Evolutionary conservation across 2,888 invertebrate species (phyloP).

Genomic region (Melieria omissa): DNA sequence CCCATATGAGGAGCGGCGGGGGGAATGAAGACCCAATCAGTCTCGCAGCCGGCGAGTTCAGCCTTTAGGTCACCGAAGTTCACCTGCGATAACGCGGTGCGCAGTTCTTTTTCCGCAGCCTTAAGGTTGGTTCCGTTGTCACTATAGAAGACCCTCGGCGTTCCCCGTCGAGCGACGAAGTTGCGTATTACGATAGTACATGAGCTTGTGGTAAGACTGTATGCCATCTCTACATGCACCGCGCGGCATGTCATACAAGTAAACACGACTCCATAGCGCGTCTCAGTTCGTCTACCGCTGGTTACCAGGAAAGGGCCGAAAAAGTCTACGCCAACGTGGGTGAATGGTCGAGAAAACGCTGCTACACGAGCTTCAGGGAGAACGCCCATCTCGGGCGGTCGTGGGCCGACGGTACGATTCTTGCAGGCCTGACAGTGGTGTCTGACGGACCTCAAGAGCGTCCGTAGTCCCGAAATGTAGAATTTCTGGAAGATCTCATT

Average conservation of each 20-base stretch:
- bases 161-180: slow-evolving; percentile 24
- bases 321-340: slow-evolving; percentile 35
- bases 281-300: slow-evolving; percentile 21
- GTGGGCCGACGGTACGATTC: no score
- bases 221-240: slow-evolving; percentile 42
- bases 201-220: slow-evolving; percentile 11
- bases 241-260: slow-evolving; percentile 40
- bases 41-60: neutral
- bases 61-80: neutral
- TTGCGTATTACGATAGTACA: slow-evolving; percentile 29
- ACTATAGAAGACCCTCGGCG: slow-evolving; percentile 26
- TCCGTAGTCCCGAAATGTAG: slow-evolving; percentile 36
- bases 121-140: slow-evolving; percentile 30
- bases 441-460: slow-evolving; percentile 35
- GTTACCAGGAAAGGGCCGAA: slow-evolving; percentile 41
- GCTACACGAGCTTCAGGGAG: slow-evolving; percentile 34
- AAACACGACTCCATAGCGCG: slow-evolving; percentile 8
- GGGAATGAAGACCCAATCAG: neutral
- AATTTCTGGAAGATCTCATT: slow-evolving; percentile 38
- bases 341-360: slow-evolving; percentile 31
- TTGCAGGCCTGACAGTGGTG: slow-evolving; percentile 34
- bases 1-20: slow-evolving; percentile 6
- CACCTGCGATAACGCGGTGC: no score
- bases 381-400: slow-evolving; percentile 6
- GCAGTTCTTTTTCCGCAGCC: no score